Percentiles rank a stretch among this genome's conserved stretches.
Conservation (phyloP, 2,888 invertebrate genomes). For the Apotomis capreana region DNA sequence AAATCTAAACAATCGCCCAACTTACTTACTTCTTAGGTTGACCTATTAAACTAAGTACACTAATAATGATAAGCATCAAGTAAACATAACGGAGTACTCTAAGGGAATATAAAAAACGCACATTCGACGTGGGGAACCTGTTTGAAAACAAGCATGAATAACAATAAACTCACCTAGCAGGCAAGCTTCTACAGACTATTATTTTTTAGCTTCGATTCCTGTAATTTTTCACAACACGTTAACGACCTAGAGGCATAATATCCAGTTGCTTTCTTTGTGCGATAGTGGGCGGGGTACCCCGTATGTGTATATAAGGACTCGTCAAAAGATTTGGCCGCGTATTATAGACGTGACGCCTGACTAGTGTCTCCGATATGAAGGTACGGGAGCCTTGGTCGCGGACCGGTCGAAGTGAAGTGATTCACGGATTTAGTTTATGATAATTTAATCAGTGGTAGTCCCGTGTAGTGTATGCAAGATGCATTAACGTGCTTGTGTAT, state of each 20-base stretch:
- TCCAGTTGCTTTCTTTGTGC: constrained; percentile 69
- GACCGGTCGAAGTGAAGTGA: constrained; percentile 29
- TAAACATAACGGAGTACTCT: no score
- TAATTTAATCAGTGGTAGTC: constrained; percentile 14
- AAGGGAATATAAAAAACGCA: no score
- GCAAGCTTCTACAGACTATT: no score
- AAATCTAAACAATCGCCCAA: no score
- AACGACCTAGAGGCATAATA: constrained; percentile 52
- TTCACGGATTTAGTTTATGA: constrained; percentile 4
- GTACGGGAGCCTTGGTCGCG: constrained; percentile 56
- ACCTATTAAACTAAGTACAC: no score
- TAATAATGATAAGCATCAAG: no score
- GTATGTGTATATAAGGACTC: constrained; percentile 67
- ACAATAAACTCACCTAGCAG: no score
- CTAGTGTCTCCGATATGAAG: constrained; percentile 72
- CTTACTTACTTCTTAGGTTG: no score
- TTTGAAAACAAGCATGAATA: no score
- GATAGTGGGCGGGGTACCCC: constrained; percentile 67
- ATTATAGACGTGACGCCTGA: constrained; percentile 61
- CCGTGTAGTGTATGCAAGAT: background rate
- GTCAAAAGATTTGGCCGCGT: constrained; percentile 60
- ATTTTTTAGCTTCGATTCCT: background rate
- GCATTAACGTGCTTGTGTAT: background rate
- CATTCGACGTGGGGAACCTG: no score
- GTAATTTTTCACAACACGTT: background rate